These are phyloP conservation scores for Drosophila nigromelanica DNA, from an alignment of 1,140 invertebrate species.

Conservation along the genomic window DNA sequence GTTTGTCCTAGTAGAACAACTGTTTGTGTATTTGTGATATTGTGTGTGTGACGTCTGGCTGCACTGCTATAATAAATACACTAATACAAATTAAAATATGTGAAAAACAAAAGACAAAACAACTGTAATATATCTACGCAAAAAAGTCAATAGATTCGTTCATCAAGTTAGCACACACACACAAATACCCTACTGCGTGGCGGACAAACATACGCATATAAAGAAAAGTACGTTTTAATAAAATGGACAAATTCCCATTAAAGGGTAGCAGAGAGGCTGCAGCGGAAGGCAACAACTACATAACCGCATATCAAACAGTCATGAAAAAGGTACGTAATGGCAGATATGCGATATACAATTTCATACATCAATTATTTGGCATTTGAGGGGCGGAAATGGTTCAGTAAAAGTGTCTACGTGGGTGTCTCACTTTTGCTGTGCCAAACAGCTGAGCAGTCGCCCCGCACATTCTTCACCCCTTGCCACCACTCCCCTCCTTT, in stretches of 20 bases:
- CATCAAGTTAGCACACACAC: background rate
- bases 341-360: background rate
- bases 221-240: conserved; percentile 25
- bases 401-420: conserved; percentile 41
- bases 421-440: conserved; percentile 18
- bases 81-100: conserved; percentile 50
- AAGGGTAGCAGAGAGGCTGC: conserved; percentile 83
- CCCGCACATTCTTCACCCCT: conserved; percentile 1
- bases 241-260: conserved; percentile 85
- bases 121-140: conserved; percentile 61
- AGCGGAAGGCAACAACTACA: conserved; percentile 82
- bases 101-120: conserved; percentile 29
- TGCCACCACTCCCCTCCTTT: background rate
- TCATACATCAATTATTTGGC: conserved; percentile 27
- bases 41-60: conserved; percentile 66
- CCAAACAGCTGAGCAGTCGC: conserved; percentile 31
- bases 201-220: conserved; percentile 10
- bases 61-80: conserved; percentile 52
- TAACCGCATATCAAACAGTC: conserved; percentile 85
- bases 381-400: conserved; percentile 60
- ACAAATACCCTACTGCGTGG: conserved; percentile 6
- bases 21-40: conserved; percentile 49
- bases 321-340: conserved; percentile 84
- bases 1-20: conserved; percentile 40
- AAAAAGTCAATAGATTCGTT: conserved; percentile 29